Evolutionary conservation across 1,140 invertebrate genomes (phyloP), one percentile per base, ranked within the genome.

Genomic region (Ganaspis sp.): DNA sequence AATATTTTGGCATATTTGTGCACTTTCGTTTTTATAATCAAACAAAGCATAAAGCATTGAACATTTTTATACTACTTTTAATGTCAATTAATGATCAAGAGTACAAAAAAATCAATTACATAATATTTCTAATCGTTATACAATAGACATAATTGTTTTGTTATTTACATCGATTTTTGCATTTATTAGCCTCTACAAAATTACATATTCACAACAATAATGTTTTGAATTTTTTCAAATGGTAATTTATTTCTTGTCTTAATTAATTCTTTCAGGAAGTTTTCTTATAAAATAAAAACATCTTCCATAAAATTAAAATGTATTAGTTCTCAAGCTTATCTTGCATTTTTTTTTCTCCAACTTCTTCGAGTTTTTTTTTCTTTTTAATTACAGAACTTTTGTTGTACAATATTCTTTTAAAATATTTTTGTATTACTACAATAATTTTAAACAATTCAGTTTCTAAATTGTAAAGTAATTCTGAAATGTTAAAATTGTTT

Each of bases 151-250:
- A 49, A 49, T 49, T 49, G 12, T 49, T 49, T 49, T 49, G 45
- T n/a, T 49, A 49, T 49, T 49, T 49, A 49, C 15, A 17, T 15
- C 17, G n/a, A 8, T 8, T 45, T 45, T 45, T 45, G 4, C 15
- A 6, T 49, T 17, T 17, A 49, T 49, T n/a, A 5, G 17, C 15
- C 17, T 49, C 5, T 15, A 5, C n/a, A 49, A 49, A 49, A 4
- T 49, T 49, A 49, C 17, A n/a, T n/a, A 49, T 49, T 49, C 45
- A 49, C n/a, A 49, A 17, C 45, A 49, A 49, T 49, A 49, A 49
- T 49, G 4, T 3, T 49, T 49, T 17, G 17, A 49, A 49, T 17
- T 49, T 49, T 49, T n/a, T 49, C 17, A n/a, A 49, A 49, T 49
- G 17, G 15, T n/a, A 49, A 49, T 49, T n/a, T 17, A 17, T 17